Percentiles rank a stretch among this genome's conserved stretches.
These are phyloP conservation scores for Acholoe squamosa DNA, from an alignment of 2,888 invertebrate genomes.

Conservation along the genomic window DNA sequence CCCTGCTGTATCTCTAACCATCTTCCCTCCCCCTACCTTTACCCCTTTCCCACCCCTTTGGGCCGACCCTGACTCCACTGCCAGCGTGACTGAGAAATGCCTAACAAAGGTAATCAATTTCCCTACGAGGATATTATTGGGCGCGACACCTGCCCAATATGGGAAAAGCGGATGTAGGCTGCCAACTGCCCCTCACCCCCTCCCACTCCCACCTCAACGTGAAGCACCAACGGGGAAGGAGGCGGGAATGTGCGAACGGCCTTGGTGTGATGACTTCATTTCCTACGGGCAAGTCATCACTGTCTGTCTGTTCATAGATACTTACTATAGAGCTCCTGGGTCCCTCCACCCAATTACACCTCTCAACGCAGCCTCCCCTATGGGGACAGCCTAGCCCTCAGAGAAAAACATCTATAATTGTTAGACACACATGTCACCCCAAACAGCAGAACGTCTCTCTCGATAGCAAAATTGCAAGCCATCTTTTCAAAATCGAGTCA, in stretches of 20 bases:
- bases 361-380: background rate
- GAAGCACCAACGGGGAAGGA: background rate
- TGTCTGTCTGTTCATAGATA: constrained; percentile 29
- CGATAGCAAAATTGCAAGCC: background rate
- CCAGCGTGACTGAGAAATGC: background rate
- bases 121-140: constrained; percentile 1
- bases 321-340: background rate
- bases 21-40: background rate
- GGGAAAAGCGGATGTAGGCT: background rate
- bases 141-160: constrained; percentile 2
- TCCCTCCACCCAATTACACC: background rate
- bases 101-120: constrained; percentile 38
- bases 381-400: background rate
- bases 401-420: background rate
- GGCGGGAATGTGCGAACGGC: background rate
- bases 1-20: background rate
- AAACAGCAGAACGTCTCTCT: background rate
- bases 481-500: background rate
- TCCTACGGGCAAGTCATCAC: background rate
- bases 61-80: background rate
- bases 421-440: background rate
- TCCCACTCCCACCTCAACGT: background rate
- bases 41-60: background rate
- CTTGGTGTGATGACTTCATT: constrained; percentile 30
- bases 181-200: background rate